Evolutionary conservation across 1,140 invertebrate species (phyloP).

Genomic region (Drosophila malerkotliana): DNA sequence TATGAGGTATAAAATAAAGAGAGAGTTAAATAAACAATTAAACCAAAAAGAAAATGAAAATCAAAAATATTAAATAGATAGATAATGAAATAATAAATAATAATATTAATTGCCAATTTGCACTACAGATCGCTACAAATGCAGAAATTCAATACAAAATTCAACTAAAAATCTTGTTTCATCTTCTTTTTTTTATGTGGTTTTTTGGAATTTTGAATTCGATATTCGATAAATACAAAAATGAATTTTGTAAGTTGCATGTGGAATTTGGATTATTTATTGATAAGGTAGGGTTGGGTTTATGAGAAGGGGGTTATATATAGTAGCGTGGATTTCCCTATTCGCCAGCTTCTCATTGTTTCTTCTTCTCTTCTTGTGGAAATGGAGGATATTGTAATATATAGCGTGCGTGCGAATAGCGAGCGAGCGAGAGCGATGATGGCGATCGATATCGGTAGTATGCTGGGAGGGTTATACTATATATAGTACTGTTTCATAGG

Average conservation of each 20-base stretch:
- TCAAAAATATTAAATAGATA: neutral
- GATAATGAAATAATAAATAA: constrained; percentile 22
- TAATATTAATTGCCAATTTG: constrained; percentile 75
- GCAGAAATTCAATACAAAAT: constrained; percentile 56
- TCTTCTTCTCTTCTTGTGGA: constrained; percentile 19
- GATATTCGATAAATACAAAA: constrained; percentile 14
- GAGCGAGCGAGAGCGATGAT: constrained; percentile 22
- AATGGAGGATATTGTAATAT: neutral
- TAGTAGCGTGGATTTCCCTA: constrained; percentile 73
- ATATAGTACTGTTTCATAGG: constrained; percentile 27
- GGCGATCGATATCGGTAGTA: constrained; percentile 21
- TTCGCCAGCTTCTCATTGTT: constrained; percentile 67
- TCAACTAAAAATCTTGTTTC: constrained; percentile 42
- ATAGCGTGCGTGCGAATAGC: neutral
- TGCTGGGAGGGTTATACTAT: neutral
- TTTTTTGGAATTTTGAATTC: constrained; percentile 49
- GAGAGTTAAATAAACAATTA: constrained; percentile 1
- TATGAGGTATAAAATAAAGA: constrained; percentile 28
- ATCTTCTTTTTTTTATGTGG: neutral
- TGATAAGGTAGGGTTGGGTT: constrained; percentile 1
- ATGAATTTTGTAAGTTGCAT: constrained; percentile 14
- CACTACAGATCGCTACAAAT: constrained; percentile 64
- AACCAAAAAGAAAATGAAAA: constrained; percentile 21
- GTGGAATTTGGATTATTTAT: constrained; percentile 36
- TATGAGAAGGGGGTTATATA: constrained; percentile 4